A percentile compares a stretch with the other conserved stretches of the same genome.
Evolutionary conservation across 1,140 invertebrate species (phyloP).

Genomic region (Muscidifurax raptorellus): DNA sequence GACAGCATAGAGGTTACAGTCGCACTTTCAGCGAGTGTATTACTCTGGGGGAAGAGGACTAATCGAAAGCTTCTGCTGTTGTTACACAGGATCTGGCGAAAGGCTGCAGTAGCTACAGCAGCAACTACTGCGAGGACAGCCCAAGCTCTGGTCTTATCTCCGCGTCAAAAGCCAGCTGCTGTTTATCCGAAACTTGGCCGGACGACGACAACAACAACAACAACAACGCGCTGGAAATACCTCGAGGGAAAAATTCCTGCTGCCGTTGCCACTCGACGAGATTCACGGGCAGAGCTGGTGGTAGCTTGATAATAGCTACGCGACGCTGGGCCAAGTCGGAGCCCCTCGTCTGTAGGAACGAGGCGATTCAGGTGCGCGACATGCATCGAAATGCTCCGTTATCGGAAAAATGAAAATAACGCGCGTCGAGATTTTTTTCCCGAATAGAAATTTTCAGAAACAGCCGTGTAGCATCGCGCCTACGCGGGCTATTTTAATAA

Average conservation of each 20-base stretch:
- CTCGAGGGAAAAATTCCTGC: neutral
- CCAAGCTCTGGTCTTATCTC: neutral
- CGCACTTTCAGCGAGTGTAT: neutral
- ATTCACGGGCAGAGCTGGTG: neutral
- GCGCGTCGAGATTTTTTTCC: neutral
- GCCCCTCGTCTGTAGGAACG: neutral
- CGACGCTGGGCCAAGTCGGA: neutral
- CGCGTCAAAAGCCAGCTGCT: neutral
- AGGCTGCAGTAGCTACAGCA: neutral
- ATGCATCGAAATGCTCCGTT: neutral
- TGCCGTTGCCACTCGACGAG: neutral
- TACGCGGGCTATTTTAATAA: neutral
- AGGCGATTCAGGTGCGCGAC: conserved; percentile 6
- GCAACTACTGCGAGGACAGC: neutral
- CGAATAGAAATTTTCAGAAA: neutral
- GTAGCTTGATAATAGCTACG: neutral
- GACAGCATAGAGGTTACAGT: conserved; percentile 55
- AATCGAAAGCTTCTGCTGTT: no score
- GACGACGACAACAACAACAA: no score
- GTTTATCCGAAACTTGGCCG: neutral
- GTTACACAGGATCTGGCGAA: neutral
- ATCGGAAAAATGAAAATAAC: no score
- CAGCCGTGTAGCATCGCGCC: neutral
- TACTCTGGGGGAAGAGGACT: no score
- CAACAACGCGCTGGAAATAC: neutral